These are phyloP conservation scores for Coendou prehensilis DNA, from an alignment of 2,797 vertebrate genomes.

Conservation along the genomic window DNA sequence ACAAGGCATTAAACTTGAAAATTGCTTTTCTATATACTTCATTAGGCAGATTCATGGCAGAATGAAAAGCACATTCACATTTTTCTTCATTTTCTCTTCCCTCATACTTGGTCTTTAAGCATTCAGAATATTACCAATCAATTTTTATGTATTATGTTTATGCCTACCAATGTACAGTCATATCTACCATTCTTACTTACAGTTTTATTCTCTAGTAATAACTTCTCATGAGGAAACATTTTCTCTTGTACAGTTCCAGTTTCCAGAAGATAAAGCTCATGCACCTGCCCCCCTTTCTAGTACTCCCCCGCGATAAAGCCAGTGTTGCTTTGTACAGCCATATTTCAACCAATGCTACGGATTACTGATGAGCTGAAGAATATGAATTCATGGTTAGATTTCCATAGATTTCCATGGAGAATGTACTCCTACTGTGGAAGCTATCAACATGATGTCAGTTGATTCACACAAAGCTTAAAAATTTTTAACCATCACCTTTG, in stretches of 20 bases:
- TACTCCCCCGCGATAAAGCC: neutral
- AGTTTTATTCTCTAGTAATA: neutral
- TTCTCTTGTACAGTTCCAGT: neutral
- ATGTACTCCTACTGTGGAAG: neutral
- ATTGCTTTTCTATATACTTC: neutral
- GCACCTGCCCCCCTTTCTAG: neutral
- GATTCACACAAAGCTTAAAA: neutral
- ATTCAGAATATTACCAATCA: slow-evolving; percentile 4
- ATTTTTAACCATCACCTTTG: neutral
- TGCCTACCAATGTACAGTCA: neutral
- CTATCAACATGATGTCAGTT: neutral
- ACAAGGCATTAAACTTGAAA: slow-evolving; percentile 43
- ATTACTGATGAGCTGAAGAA: neutral
- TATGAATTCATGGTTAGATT: neutral
- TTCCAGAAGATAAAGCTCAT: neutral
- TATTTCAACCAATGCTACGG: neutral
- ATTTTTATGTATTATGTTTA: slow-evolving; percentile 9
- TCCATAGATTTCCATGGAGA: neutral
- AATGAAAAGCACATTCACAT: neutral
- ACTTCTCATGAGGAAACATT: neutral
- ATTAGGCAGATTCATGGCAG: neutral
- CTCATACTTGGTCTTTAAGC: slow-evolving; percentile 43
- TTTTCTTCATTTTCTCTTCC: slow-evolving; percentile 47
- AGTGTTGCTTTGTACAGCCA: neutral
- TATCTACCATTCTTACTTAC: neutral